Percentiles rank a stretch among this genome's conserved stretches.
Evolutionary conservation across 2,888 invertebrate species (phyloP).

Genomic region (Hyalella azteca): DNA sequence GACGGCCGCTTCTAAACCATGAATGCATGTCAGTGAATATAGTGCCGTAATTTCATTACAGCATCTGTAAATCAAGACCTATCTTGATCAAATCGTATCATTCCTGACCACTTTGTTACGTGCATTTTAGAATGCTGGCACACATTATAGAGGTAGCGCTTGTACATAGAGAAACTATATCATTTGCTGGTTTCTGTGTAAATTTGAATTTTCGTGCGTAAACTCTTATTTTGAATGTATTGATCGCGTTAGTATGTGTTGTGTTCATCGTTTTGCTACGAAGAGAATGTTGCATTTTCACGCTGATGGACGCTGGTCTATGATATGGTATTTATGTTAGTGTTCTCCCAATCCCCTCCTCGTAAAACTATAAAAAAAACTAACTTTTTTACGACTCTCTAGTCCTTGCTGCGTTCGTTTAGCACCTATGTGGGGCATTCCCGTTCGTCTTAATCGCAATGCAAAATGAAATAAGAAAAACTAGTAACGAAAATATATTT

Average conservation of each 20-base stretch:
- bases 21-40: background rate
- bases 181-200: constrained; percentile 32
- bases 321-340: constrained; percentile 4
- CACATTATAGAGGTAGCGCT: constrained; percentile 33
- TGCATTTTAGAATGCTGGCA: constrained; percentile 37
- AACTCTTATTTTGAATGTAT: constrained; percentile 24
- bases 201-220: constrained; percentile 28
- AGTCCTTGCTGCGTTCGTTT: constrained; percentile 8
- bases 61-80: background rate
- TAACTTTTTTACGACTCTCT: constrained; percentile 1
- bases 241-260: constrained; percentile 5
- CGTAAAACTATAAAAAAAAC: background rate
- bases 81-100: constrained; percentile 9
- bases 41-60: background rate
- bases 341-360: background rate
- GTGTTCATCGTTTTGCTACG: constrained; percentile 30
- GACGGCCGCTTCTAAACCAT: background rate
- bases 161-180: constrained; percentile 36
- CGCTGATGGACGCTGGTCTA: background rate
- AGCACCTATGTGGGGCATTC: constrained; percentile 27
- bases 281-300: background rate
- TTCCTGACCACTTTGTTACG: constrained; percentile 30
- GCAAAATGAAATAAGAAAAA: no score
- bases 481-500: no score
- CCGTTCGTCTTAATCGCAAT: background rate